Evolutionary conservation across 1,140 invertebrate genomes (phyloP).

Genomic region (Harlomillsia oculata): DNA sequence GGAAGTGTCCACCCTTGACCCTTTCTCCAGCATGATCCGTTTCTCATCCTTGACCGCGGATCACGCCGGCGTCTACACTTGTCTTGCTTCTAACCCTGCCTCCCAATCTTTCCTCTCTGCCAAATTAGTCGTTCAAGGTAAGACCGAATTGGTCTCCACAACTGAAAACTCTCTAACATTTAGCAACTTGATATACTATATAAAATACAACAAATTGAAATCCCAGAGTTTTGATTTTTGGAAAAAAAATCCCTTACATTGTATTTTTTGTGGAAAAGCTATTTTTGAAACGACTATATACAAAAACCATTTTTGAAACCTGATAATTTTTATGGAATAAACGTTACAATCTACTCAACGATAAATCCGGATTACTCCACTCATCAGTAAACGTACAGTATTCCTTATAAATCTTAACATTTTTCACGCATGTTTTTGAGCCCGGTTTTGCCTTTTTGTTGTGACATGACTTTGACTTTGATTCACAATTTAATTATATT

Average conservation of each 20-base stretch:
- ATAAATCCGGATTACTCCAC: no score
- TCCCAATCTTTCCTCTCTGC: conserved; percentile 62
- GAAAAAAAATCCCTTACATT: neutral
- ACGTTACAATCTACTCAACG: neutral
- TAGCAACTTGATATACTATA: neutral
- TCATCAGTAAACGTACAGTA: no score
- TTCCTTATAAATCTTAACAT: no score
- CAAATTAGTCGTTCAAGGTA: conserved; percentile 73
- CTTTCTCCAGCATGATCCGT: conserved; percentile 64
- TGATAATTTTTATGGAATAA: no score
- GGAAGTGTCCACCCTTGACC: conserved; percentile 60
- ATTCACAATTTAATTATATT: no score
- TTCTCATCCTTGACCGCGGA: conserved; percentile 61
- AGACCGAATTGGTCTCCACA: conserved; percentile 35
- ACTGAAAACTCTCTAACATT: neutral
- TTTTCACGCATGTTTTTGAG: no score
- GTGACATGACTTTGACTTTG: no score
- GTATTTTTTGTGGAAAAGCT: neutral
- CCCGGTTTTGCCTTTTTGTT: no score
- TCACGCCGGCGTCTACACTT: conserved; percentile 70
- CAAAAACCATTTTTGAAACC: no score
- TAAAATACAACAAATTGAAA: neutral
- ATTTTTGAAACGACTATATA: no score
- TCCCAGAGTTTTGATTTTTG: neutral
- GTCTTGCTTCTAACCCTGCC: conserved; percentile 63